Evolutionary conservation across 1,140 invertebrate genomes (phyloP), one percentile per base, ranked within the genome.

Genomic region (Vanessa tameamea): DNA sequence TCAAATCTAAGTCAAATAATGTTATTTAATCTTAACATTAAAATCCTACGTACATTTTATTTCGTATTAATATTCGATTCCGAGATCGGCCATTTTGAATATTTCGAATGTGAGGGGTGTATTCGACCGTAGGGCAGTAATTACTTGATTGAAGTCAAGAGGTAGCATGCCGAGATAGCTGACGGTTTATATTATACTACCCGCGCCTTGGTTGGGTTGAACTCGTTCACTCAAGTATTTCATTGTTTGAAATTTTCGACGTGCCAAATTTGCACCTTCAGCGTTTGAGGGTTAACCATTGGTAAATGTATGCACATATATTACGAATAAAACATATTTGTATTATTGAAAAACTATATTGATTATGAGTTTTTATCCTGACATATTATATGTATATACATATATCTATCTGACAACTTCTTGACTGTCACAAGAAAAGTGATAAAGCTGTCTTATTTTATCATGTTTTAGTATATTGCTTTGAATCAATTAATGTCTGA

Each of bases 111-210:
- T 79, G 73, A 78, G 83, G 87, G 86, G 85, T 82, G 81, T 85
- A 82, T 82, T 85, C 82, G 88, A 87, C 87, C 84, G 83, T 87
- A 77, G 86, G 87, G 86, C 87, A 91, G 87, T 91, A 91, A 92
- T 92, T 90, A 87, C 86, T 91, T 92, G 89, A 92, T 92, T 91
- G 89, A 81, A 92, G 89, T 92, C 88, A 89, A 92, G 91, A 90
- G 90, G 88, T 78, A 76, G 85, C 91, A 86, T 83, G 85, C 86
- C 87, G 89, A 88, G 89, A 89, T 88, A 85, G 75, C 80, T 80
- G 77, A 76, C 79, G 82, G 76, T 82, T 76, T 79, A 82, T 82
- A 88, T 91, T 88, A 86, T 92, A 77, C 66, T 23, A 23, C 20
- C 50, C 85, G 84, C 85, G 82, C 86, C 84, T 85, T 83, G 83